These are phyloP conservation scores for Drosophila grimshawi DNA, from an alignment of 1,140 invertebrate genomes.

Conservation along the genomic window DNA sequence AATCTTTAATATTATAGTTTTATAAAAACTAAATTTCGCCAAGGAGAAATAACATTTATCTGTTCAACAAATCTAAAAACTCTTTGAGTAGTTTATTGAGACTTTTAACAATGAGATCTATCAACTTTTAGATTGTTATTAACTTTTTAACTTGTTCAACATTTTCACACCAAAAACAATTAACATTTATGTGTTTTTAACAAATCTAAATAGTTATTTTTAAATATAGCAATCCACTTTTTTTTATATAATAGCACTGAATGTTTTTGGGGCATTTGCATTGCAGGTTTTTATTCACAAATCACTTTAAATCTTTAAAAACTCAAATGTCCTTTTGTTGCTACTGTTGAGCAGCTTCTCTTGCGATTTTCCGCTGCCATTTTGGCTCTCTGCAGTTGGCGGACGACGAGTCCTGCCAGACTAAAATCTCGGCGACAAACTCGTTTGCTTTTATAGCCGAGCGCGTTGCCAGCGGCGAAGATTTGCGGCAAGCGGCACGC, in stretches of 20 bases:
- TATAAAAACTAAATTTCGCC: too few species aligned
- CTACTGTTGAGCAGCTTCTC: background rate
- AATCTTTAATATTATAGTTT: too few species aligned
- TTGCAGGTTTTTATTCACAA: background rate
- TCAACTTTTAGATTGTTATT: too few species aligned
- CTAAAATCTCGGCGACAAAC: slow-evolving; percentile 58
- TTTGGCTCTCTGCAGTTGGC: background rate
- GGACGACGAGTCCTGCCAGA: slow-evolving; percentile 44
- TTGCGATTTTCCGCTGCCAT: slow-evolving; percentile 5
- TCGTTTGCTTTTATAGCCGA: slow-evolving; percentile 70
- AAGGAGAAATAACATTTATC: too few species aligned
- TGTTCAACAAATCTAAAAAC: background rate
- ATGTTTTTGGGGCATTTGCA: background rate
- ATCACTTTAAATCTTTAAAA: background rate
- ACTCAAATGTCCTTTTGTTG: background rate
- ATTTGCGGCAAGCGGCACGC: slow-evolving; percentile 17
- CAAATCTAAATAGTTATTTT: background rate
- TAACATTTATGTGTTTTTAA: background rate
- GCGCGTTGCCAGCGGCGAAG: slow-evolving; percentile 22
- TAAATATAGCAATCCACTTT: too few species aligned
- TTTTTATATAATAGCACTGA: too few species aligned
- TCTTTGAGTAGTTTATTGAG: background rate
- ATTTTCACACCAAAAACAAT: too few species aligned
- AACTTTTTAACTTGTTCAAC: too few species aligned
- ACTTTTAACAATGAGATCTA: background rate